Base-by-base conservation (phyloP, 2,888 invertebrate species). In the Rotaria macrura region DNA sequence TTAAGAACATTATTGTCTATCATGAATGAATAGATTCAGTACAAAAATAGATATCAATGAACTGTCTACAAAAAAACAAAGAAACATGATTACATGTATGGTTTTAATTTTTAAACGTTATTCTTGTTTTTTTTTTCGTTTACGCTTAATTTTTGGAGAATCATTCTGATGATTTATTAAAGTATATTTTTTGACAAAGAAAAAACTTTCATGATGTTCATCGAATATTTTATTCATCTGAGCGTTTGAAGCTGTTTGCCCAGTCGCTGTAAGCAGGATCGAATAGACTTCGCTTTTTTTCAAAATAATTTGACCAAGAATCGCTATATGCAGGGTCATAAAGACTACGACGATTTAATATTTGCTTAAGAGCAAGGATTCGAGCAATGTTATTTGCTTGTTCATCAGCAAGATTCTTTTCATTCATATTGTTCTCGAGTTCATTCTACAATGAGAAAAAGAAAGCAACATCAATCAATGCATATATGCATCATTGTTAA, bases 261-360 rank as follows among this genome's bases (percentile, higher is more conserved):
- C 74, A 74, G 20, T 74, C 74, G 25, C 34, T 40, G 9, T 74
- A 74, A 14, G 74, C 74, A 20, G 74, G 74, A 74, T 74, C 74
- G 74, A 74, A 74, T 2, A 74, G 38, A 74, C 74, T 74, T 9
- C 74, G 74, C 29, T 57, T 57, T 38, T 38, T 29, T 74, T 74
- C 74, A 12, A 74, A 38, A 74, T 74, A 74, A 74, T 74, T 74
- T 20, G 74, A 74, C 74, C 74, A 74, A 29, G 57, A 57, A 40
- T 74, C 74, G 12, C 40, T 20, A 23, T 38, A 74, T 20, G 74
- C 74, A 29, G 74, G 74, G 40, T 74, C 74, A 40, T 74, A 74
- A 23, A 74, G 40, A 38, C 38, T 20, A 17, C 74, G 74, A 74
- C 38, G 38, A 40, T 34, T 40, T 17, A 74, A 17, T 20, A 40